phyloP scores from a whole-genome alignment of 2,888 invertebrate species.

The Phymatocera aterrima region DNA sequence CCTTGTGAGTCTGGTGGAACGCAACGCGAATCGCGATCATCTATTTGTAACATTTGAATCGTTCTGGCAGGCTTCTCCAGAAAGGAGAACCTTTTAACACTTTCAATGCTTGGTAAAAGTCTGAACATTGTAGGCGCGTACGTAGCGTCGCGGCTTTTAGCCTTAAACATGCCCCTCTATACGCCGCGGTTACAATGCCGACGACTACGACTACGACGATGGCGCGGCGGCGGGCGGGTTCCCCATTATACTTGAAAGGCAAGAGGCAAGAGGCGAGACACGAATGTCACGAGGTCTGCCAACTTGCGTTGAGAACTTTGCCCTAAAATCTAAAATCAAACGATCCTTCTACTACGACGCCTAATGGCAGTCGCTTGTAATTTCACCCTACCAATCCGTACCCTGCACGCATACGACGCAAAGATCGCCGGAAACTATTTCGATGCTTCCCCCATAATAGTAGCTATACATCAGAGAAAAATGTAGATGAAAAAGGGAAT shows the following conservation, averaged over 20 bases:
- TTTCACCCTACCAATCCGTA: background rate
- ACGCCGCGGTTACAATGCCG: constrained; percentile 36
- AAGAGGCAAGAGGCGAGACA: constrained; percentile 26
- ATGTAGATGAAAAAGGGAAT: background rate
- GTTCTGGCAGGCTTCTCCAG: constrained; percentile 62
- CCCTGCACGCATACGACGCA: background rate
- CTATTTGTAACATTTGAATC: constrained; percentile 70
- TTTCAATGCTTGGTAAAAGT: constrained; percentile 65
- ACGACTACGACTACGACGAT: constrained; percentile 54
- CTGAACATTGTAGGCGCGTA: constrained; percentile 62
- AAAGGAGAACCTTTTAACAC: constrained; percentile 68
- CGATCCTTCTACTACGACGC: constrained; percentile 22
- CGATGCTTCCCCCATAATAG: background rate
- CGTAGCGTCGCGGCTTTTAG: constrained; percentile 64
- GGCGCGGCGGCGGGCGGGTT: constrained; percentile 63
- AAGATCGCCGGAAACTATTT: constrained; percentile 16
- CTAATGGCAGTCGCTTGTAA: constrained; percentile 20
- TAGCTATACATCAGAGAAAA: background rate
- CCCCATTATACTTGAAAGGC: constrained; percentile 67
- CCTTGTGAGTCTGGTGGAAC: background rate
- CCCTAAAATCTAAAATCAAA: constrained; percentile 38
- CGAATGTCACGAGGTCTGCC: constrained; percentile 32
- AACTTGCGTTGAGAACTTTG: constrained; percentile 39
- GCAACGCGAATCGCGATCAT: constrained; percentile 48
- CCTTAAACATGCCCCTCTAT: constrained; percentile 62